phyloP scores from a whole-genome alignment of 2,888 invertebrate genomes.

The Drosophila mettleri region DNA sequence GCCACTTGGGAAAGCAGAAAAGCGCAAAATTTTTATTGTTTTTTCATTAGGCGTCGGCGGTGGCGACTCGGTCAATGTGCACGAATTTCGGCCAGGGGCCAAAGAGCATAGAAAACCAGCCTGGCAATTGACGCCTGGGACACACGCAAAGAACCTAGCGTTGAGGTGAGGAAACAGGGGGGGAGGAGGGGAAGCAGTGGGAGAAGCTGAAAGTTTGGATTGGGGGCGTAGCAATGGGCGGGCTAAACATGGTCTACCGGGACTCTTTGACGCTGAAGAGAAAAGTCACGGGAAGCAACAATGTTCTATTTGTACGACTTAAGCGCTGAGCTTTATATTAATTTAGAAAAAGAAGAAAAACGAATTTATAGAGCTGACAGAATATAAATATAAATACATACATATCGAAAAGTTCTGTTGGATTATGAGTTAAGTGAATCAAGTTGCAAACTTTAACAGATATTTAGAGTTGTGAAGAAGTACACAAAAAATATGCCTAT shows the following conservation, averaged over 20 bases:
- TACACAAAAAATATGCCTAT: neutral
- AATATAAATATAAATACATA: neutral
- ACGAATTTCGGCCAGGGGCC: conserved; percentile 32
- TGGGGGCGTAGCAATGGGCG: neutral
- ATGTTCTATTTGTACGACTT: conserved; percentile 3
- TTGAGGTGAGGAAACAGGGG: neutral
- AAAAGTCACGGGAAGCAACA: conserved; percentile 12
- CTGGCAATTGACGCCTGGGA: conserved; percentile 51
- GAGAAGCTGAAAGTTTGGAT: neutral
- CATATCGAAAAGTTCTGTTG: neutral
- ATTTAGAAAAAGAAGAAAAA: conserved; percentile 6
- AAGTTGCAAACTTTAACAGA: too few relatives aligned
- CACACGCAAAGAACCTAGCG: conserved; percentile 31
- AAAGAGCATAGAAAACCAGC: conserved; percentile 28
- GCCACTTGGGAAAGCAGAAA: conserved; percentile 79
- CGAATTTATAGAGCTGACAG: neutral
- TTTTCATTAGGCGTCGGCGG: conserved; percentile 69
- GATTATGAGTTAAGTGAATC: neutral
- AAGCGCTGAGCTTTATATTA: conserved; percentile 9
- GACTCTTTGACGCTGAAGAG: conserved; percentile 38
- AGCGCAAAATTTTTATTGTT: conserved; percentile 79
- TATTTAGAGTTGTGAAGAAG: neutral
- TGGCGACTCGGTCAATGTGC: conserved; percentile 39
- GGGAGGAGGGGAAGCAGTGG: neutral
- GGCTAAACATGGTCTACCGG: conserved; percentile 27